Conservation (phyloP, 2,113 vertebrate genomes). For the Myrmophylax atrothorax region DNA sequence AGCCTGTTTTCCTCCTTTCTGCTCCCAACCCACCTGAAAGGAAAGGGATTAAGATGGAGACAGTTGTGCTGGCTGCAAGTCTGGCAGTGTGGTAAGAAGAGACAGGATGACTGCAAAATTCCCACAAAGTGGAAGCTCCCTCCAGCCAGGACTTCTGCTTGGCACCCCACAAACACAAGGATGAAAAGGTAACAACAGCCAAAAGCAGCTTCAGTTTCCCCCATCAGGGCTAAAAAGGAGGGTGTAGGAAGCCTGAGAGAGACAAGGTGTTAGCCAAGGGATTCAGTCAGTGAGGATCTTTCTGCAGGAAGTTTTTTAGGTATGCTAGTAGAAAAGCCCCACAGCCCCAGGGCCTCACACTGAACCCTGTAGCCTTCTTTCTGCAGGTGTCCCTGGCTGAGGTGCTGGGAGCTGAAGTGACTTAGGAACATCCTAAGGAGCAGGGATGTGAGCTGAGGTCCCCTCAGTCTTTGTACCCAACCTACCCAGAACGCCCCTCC, state of each 20-base stretch:
- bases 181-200: not conserved
- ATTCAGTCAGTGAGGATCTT: not conserved
- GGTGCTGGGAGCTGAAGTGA: not conserved
- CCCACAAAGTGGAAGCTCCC: not conserved
- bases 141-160: not conserved
- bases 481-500: not conserved
- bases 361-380: not conserved
- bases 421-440: not conserved
- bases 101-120: not conserved
- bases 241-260: not conserved
- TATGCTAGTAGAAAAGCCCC: not conserved
- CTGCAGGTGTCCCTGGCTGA: not conserved
- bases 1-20: not conserved
- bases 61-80: not conserved
- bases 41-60: not conserved
- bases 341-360: not conserved
- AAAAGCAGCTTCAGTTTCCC: not conserved
- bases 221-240: not conserved
- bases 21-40: not conserved
- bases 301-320: not conserved
- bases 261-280: not conserved
- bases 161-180: not conserved
- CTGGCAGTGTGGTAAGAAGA: not conserved
- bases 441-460: not conserved
- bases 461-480: not conserved